Conservation (phyloP, 2,888 invertebrate genomes). For the Drosophila cognata region DNA sequence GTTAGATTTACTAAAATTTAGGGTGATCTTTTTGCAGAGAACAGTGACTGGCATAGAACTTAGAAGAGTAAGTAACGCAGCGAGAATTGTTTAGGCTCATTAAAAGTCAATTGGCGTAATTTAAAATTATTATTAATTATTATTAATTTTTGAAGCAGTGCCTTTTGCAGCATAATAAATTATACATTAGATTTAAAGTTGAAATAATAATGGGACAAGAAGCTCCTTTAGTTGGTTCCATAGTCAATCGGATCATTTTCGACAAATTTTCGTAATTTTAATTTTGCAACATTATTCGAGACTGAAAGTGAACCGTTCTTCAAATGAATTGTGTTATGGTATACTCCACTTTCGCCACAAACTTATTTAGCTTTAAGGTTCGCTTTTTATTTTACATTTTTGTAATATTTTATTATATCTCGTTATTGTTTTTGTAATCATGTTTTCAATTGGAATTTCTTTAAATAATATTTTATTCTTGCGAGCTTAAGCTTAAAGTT, state of each 20-base stretch:
- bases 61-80: not conserved
- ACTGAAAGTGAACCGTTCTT: not conserved
- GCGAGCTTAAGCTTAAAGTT: slow-evolving; percentile 12
- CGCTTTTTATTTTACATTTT: not conserved
- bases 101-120: no score
- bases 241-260: no score
- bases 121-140: no score
- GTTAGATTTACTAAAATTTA: no score
- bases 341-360: not conserved
- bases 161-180: no score
- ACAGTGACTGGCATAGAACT: not conserved
- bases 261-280: no score
- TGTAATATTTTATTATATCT: not conserved
- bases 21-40: no score
- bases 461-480: not conserved
- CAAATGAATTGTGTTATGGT: not conserved
- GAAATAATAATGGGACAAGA: no score
- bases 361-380: not conserved
- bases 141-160: no score
- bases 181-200: no score
- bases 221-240: no score
- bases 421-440: not conserved
- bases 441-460: not conserved
- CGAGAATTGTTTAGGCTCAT: not conserved
- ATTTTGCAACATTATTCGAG: not conserved